Percentiles rank a stretch among this genome's conserved stretches.
Conservation (phyloP, 37 sponge, comb jelly and placozoan genomes). For the Hormiphora californensis region DNA sequence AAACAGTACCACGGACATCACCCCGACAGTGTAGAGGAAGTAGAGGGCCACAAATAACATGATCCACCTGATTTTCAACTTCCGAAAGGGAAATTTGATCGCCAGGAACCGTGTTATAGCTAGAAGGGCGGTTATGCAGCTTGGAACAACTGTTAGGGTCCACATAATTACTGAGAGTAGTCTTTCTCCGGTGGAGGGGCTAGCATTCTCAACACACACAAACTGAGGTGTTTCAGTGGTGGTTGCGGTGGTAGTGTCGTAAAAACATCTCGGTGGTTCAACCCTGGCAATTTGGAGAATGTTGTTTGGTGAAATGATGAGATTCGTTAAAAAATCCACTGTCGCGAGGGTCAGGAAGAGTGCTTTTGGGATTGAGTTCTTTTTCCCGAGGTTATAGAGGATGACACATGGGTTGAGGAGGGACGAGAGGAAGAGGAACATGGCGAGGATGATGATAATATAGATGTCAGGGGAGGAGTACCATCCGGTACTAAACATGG, state of each 20-base stretch:
- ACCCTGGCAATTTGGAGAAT: not conserved
- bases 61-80: not conserved
- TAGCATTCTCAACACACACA: not conserved
- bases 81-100: conserved; percentile 36
- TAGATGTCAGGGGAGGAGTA: not conserved
- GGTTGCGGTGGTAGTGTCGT: not conserved
- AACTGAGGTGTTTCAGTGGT: too few species aligned
- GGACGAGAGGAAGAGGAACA: not conserved
- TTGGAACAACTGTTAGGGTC: not conserved
- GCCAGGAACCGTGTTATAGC: conserved; percentile 29
- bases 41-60: not conserved
- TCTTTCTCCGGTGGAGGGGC: not conserved
- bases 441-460: not conserved
- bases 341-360: conserved; percentile 22
- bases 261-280: not conserved
- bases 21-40: conserved; percentile 3
- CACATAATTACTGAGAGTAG: not conserved
- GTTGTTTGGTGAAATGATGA: not conserved
- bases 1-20: not conserved
- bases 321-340: not conserved
- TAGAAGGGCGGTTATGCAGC: conserved; percentile 12
- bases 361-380: conserved; percentile 14
- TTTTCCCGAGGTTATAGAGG: conserved; percentile 29
- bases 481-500: conserved; percentile 8
- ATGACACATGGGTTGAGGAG: conserved; percentile 48